Evolutionary conservation across 1,140 invertebrate genomes (phyloP).

Genomic region (Nebria ingens): DNA sequence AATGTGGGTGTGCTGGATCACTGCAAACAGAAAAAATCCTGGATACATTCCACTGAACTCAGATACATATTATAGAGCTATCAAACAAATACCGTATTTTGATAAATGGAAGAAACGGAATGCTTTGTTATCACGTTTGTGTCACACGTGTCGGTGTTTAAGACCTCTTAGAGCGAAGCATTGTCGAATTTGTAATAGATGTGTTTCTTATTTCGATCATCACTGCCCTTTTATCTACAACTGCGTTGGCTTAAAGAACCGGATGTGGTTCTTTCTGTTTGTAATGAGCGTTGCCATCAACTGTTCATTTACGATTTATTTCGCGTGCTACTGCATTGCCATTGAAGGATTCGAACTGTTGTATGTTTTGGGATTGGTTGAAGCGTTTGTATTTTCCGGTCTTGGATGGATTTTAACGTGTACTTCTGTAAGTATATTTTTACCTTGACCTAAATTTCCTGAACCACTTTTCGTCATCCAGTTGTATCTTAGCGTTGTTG

Average conservation of each 20-base stretch:
- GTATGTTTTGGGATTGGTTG: slow-evolving; percentile 67
- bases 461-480: no score
- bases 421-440: slow-evolving; percentile 61
- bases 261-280: slow-evolving; percentile 87
- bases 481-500: no score
- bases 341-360: slow-evolving; percentile 75
- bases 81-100: slow-evolving; percentile 80
- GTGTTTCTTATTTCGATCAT: slow-evolving; percentile 87
- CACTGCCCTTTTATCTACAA: slow-evolving; percentile 94
- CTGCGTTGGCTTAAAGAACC: slow-evolving; percentile 75
- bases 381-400: slow-evolving; percentile 73
- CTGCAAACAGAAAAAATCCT: slow-evolving; percentile 77
- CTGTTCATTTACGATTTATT: slow-evolving; percentile 77
- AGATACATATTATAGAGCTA: slow-evolving; percentile 78
- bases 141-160: slow-evolving; percentile 83
- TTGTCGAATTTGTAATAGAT: slow-evolving; percentile 83
- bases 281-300: slow-evolving; percentile 77
- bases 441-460: neutral
- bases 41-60: slow-evolving; percentile 82
- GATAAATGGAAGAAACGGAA: slow-evolving; percentile 82
- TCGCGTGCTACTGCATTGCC: slow-evolving; percentile 76
- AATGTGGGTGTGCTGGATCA: slow-evolving; percentile 89
- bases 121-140: slow-evolving; percentile 72
- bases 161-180: slow-evolving; percentile 81
- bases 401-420: slow-evolving; percentile 78